Evolutionary conservation across 2,113 vertebrate species (phyloP), one percentile per base, ranked within the genome.

Genomic region (Silurus asotus): DNA sequence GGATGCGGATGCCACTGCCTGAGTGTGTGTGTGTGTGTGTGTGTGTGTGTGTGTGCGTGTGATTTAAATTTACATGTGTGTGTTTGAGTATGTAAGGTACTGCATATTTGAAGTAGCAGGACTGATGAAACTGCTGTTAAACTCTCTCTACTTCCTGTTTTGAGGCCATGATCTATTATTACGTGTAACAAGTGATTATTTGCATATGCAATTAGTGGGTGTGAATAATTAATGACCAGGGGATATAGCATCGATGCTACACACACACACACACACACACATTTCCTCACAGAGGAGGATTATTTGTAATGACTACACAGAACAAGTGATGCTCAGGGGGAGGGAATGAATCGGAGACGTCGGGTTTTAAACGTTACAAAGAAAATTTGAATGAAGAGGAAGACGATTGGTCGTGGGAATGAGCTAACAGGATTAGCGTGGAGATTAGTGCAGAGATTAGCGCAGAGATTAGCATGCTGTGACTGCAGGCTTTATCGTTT

Each of bases 11-110:
- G 72, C 49, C 20, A 76, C 49, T n/a, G 72, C n/a, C 19, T 74
- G 45, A 3, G 8, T 49, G 78, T 81, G 55, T 81, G 59, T 81
- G 79, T 81, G 79, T 81, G 79, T 81, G 79, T 81, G 59, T 81
- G 79, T 62, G 79, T 81, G 58, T 81, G 79, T 81, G 72, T 75
- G 72, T 75, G 48, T 75, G 69, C 49, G 70, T 72, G 69, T 51
- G 79, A 13, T 56, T 56, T 56, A 56, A 56, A 13, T 56, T 0
- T 56, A 37, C 48, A 37, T 72, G 28, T 72, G 69, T 72, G 69
- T 72, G 69, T 72, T 5, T 70, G 14, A 15, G 76, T 37, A 55
- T 45, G 56, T 45, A 48, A 0, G 7, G 6, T 59, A 37, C 25
- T 79, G 56, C 77, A 20, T n/a, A 79, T 79, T 79, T 15, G 8